Conservation (phyloP, 2,113 vertebrate species). For the Leuciscus idus region DNA sequence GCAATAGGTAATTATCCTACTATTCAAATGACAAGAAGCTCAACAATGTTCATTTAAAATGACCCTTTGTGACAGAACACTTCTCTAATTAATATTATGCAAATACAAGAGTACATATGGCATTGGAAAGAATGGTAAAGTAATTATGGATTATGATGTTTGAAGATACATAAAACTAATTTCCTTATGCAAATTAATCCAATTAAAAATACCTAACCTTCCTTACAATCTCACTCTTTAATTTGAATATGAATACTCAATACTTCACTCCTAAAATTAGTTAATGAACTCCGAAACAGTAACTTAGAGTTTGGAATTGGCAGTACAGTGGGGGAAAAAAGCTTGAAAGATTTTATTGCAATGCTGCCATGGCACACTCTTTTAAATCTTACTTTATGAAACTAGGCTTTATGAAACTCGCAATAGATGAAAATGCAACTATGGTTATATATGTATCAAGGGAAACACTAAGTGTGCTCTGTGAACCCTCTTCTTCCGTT, state of each 20-base stretch:
- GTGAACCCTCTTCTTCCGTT: neutral
- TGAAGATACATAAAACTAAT: conserved; percentile 66
- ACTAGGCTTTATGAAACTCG: neutral
- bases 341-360: conserved; percentile 1
- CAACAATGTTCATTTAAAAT: conserved; percentile 49
- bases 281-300: conserved; percentile 43
- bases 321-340: conserved; percentile 17
- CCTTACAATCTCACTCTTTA: conserved; percentile 45
- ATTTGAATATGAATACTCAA: conserved; percentile 50
- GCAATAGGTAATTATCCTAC: conserved; percentile 46
- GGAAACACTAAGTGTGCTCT: neutral
- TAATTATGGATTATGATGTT: conserved; percentile 62
- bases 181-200: conserved; percentile 64
- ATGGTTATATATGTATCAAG: neutral
- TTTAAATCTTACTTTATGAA: neutral
- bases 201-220: conserved; percentile 64
- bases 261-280: conserved; percentile 46
- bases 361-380: neutral
- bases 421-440: neutral
- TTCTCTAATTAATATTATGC: conserved; percentile 56
- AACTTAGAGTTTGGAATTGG: conserved; percentile 14
- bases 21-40: conserved; percentile 49
- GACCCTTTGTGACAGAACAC: conserved; percentile 48
- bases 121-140: conserved; percentile 48
- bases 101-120: conserved; percentile 61